Base-by-base conservation (phyloP, 2,113 vertebrate species). In the Laticauda laticaudata region DNA sequence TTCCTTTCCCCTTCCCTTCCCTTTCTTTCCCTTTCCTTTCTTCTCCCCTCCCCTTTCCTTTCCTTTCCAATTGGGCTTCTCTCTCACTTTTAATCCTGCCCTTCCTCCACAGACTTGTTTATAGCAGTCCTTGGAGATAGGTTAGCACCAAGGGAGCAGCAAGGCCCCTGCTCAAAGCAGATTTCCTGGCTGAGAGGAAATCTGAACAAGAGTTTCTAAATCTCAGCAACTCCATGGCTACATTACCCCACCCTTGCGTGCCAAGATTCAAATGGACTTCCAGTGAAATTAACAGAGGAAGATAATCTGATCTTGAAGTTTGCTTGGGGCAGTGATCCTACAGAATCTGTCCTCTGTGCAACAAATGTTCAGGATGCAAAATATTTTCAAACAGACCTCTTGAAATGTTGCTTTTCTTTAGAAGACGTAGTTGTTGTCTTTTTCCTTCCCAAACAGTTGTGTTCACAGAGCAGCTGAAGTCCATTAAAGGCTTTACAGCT, bases 1-100 rank as follows among this genome's bases (percentile, higher is more conserved):
- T 69, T 4, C 26, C 26, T 15, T 15, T 0, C 5, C 11, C 8
- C 23, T 7, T 6, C 7, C 12, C 12, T n/a, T 5, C 1, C 24
- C 3, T n/a, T 61, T 11, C 26, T 26, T 92, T 93, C 91, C 89
- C 5, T 14, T 15, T 5, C 64, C 14, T 29, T 4, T 59, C 57
- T 3, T 29, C 3, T 29, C 2, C 24, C 24, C 24, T 29, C 59
- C 59, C 56, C 21, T 8, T 61, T 61, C 59, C 59, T 61, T 26
- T 59, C 59, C 59, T 29, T 26, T 11, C 59, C 0, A 12, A 5
- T 1, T 43, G n/a, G 54, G 8, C 7, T n/a, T 87, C 51, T 12
- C 39, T 90, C n/a, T 69, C 61, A 29, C 2, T 39, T 9, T 43
- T 59, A 26, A 26, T 23, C 11, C 56, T 43, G 34, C 55, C 55